Conservation (phyloP, 2,888 invertebrate species). For the Nymphalis polychloros region DNA sequence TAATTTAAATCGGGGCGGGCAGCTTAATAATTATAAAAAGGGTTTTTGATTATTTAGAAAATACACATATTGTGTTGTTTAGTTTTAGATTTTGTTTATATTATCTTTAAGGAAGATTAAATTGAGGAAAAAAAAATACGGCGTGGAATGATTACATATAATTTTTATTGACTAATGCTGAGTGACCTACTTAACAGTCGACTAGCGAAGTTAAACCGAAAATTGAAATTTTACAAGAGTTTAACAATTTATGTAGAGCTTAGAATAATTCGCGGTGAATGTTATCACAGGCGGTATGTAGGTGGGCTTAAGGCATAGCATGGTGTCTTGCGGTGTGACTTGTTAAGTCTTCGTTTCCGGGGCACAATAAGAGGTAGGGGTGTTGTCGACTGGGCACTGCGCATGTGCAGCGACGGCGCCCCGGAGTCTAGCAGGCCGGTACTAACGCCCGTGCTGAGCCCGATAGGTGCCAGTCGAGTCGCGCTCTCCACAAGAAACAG, state of each 20-base stretch:
- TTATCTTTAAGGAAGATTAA: no score
- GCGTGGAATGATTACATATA: no score
- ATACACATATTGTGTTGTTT: no score
- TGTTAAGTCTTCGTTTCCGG: slow-evolving; percentile 77
- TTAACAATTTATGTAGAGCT: not conserved
- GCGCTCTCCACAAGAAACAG: slow-evolving; percentile 56
- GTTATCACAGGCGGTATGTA: slow-evolving; percentile 17
- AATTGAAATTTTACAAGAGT: not conserved
- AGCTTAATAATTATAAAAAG: no score
- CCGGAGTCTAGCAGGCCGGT: slow-evolving; percentile 72
- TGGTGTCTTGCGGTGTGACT: slow-evolving; percentile 69
- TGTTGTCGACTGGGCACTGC: slow-evolving; percentile 74
- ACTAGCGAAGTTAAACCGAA: not conserved
- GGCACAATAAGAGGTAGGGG: slow-evolving; percentile 73
- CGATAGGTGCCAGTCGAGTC: slow-evolving; percentile 65
- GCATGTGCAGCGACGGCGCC: slow-evolving; percentile 77
- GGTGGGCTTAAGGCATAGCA: slow-evolving; percentile 37
- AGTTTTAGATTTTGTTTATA: no score
- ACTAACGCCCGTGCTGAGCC: slow-evolving; percentile 67
- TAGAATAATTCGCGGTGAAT: slow-evolving; percentile 10
- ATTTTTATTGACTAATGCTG: not conserved
- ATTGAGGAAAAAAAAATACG: no score
- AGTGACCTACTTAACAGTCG: not conserved
- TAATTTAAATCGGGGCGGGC: no score
- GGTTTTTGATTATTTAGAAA: no score